Evolutionary conservation across 92 coral and sea anemone genomes (phyloP).

Genomic region (Virgularia gustaviana): DNA sequence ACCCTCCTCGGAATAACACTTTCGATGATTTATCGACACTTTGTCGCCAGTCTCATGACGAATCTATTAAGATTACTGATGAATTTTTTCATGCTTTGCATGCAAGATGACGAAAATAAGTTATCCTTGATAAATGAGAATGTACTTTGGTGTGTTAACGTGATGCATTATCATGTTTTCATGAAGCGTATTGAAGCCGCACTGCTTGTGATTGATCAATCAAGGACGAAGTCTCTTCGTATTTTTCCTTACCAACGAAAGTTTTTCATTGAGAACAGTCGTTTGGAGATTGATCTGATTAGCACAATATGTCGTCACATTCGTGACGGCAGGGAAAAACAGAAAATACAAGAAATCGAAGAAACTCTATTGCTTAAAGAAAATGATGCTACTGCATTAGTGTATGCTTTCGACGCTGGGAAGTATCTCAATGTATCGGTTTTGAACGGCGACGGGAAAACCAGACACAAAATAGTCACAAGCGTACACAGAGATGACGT

Average conservation of each 20-base stretch:
- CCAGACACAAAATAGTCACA: neutral
- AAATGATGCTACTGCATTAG: neutral
- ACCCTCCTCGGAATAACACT: too few relatives aligned
- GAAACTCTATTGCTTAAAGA: neutral
- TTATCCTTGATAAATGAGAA: neutral
- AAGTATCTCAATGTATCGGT: constrained; percentile 7
- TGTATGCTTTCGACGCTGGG: neutral
- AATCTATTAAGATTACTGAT: neutral
- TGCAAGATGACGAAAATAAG: constrained; percentile 2
- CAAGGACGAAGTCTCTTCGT: constrained; percentile 44
- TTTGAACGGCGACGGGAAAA: neutral
- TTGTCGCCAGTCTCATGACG: too few relatives aligned
- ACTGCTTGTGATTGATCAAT: constrained; percentile 37
- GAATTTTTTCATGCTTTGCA: neutral
- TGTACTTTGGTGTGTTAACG: neutral
- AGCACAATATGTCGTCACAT: neutral
- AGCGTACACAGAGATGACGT: neutral
- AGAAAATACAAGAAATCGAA: neutral
- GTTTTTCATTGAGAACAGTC: neutral
- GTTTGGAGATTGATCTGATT: neutral
- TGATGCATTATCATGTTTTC: constrained; percentile 3
- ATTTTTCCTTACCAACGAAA: constrained; percentile 11
- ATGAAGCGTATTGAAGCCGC: constrained; percentile 30
- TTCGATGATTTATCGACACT: too few relatives aligned
- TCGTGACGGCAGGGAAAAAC: neutral